Evolutionary conservation across 2,797 vertebrate species (phyloP), one percentile per base, ranked within the genome.

Genomic region (Sebastes cheni): DNA sequence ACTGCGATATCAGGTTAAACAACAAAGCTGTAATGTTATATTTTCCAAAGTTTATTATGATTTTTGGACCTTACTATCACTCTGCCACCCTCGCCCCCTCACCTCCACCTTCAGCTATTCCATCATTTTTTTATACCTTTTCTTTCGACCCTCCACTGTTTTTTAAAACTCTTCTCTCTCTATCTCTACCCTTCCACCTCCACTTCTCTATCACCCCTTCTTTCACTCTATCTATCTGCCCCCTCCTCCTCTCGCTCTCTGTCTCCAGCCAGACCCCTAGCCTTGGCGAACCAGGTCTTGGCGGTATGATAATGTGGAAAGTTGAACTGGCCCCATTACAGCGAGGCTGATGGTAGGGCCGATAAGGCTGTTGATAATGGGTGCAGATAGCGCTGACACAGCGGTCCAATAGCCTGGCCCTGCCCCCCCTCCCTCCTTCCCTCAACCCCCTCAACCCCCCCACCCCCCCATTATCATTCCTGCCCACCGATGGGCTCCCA

Each of bases 251-350:
- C 93, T 81, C 85, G 84, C 77, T 67, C 83, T 88, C 93, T 86
- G 87, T 95, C 93, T 95, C 91, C 96, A 96, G 96, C 95, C 95
- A 92, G 96, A 95, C 94, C 95, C 94, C 94, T 95, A 96, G 97
- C 96, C 97, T 96, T 94, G 96, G 91, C 88, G 93, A 94, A 96
- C 94, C 97, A 97, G 94, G 97, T 98, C 97, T 96, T 98, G 97
- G 97, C 97, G 95, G 96, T 97, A 96, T 98, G 98, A 99, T 99
- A 99, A 99, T 98, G 98, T 96, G 95, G 98, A 98, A 98, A 99
- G 98, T 99, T 99, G 98, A 99, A 99, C 98, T 98, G 98, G 98
- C 97, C 98, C 98, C 97, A 99, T 99, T 99, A 99, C 98, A 96
- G 97, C 96, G 95, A 95, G 85, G 95, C 95, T 95, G 98, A 99